These are phyloP conservation scores for Lamellibrachia columna DNA, from an alignment of 2,888 invertebrate genomes.

Conservation along the genomic window DNA sequence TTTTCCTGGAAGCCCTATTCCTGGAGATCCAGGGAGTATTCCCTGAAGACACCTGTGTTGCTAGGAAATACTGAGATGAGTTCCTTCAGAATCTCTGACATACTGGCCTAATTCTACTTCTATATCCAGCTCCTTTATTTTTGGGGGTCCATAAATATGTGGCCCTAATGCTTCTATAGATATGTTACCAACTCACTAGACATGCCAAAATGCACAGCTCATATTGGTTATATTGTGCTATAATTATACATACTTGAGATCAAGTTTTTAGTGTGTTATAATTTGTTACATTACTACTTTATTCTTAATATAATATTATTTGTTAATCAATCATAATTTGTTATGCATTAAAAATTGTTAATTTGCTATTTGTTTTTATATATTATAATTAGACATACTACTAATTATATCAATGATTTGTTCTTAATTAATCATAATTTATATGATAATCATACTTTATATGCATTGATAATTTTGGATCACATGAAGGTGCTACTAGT, in stretches of 20 bases:
- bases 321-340: too few species aligned
- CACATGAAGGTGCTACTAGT: neutral
- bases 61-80: neutral
- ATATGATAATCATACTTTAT: too few species aligned
- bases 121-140: neutral
- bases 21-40: neutral
- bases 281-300: neutral
- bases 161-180: neutral
- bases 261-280: neutral
- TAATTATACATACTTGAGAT: neutral
- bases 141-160: neutral
- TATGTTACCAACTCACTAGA: neutral
- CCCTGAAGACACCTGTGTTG: constrained; percentile 4
- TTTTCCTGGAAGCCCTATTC: neutral
- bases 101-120: neutral
- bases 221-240: neutral
- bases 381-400: too few species aligned
- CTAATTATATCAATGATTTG: too few species aligned
- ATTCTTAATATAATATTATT: too few species aligned
- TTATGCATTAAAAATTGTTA: too few species aligned
- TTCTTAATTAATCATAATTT: too few species aligned
- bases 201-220: neutral
- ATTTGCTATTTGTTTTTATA: too few species aligned
- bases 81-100: constrained; percentile 10
- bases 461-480: neutral